Base-by-base conservation (phyloP, 2,797 vertebrate species). In the Xenops minutus region DNA sequence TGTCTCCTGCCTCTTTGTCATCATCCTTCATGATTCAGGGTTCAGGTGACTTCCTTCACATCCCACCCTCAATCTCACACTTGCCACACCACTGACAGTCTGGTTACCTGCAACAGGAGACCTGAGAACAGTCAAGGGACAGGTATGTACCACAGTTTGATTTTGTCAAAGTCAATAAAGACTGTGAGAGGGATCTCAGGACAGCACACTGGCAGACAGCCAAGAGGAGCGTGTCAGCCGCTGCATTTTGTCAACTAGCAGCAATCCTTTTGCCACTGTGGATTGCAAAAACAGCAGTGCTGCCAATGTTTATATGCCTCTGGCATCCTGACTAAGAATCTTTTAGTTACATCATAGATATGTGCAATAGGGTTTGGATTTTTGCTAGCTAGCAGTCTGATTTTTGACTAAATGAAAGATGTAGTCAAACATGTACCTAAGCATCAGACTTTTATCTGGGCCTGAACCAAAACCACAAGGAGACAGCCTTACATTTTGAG, bases 291-390 rank as follows among this genome's bases (percentile, higher is more conserved):
- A 29, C 69, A 1, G 88, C 84, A 66, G 32, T 26, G 17, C 56
- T 94, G 93, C 86, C 96, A 96, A 88, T 91, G 90, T 94, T 95
- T 95, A 44, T 39, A 71, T 30, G 73, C 78, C 73, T 87, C 78
- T 94, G 94, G 93, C 89, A 84, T n/a, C 82, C 91, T 54, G 77
- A 90, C 78, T 68, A 44, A 74, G 88, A 81, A 72, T 34, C 34
- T 80, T 77, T 84, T 27, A 10, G 37, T 93, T 94, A 78, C 81
- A 88, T 92, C 89, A 96, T 30, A 92, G 58, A 46, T 91, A 46
- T 81, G 37, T 86, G 92, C 76, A 91, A 81, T 29, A 82, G 37
- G 9, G 15, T 55, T 77, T 67, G 69, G 3, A 34, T 62, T 63
- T 92, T 78, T 88, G 34, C 76, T 95, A 61, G 56, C 69, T 51